Evolutionary conservation across 2,888 invertebrate species (phyloP), one percentile per base, ranked within the genome.

Genomic region (Calliphora vomitoria): DNA sequence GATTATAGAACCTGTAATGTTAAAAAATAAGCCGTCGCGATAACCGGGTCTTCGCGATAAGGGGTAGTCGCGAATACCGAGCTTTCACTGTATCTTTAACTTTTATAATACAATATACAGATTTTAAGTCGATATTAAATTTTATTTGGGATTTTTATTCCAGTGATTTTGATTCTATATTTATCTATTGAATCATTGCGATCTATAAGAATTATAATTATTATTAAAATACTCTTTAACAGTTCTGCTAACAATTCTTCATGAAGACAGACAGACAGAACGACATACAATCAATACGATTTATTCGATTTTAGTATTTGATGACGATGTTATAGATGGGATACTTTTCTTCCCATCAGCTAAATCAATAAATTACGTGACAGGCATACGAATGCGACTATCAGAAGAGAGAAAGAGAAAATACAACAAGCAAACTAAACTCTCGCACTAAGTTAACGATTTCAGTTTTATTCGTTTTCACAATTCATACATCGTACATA

Each of bases 281-380:
- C 66, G 58, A 66, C 74, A 72, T 55, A 75, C 75, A 85, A 85
- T 85, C 75, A 85, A 85, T 69, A 81, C 85, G 75, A 85, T 85
- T 85, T 85, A 85, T 85, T 69, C 62, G 69, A 75, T 69, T 85
- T 81, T 44, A 81, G 68, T 85, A 81, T 85, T 85, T 85, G 85
- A 85, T 75, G 85, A 85, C 85, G 85, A 85, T 81, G 69, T 85
- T 85, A 85, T 85, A 81, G 75, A 80, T 85, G 85, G 72, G 75
- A 81, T 81, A 69, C 60, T 74, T 87, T 88, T 90, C 90, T 92
- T 92, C 92, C 92, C 92, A 92, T 92, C 90, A 92, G 92, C 91
- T 91, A 92, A 93, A 93, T 92, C 93, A 93, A 93, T 93, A 93
- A 93, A 93, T 93, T 93, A 93, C 93, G 93, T 93, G 93, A 93